Conservation (phyloP, 2,888 invertebrate species). For the Yponomeuta plumbellus region DNA sequence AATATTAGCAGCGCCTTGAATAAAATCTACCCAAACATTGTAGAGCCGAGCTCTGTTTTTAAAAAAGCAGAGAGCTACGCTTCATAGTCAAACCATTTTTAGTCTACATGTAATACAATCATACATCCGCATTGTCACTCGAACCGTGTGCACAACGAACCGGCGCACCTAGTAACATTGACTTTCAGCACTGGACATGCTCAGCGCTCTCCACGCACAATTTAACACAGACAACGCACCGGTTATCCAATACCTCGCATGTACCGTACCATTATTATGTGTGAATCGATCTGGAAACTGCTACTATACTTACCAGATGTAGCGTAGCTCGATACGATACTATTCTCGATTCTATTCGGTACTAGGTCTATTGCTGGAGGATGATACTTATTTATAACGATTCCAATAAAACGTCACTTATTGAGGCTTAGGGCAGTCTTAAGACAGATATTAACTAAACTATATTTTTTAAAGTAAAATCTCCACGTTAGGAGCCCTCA, state of each 20-base stretch:
- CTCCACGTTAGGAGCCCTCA: too few relatives aligned
- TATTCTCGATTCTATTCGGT: too few relatives aligned
- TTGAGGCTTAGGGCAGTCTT: too few relatives aligned
- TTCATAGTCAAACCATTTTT: too few relatives aligned
- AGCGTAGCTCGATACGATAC: not conserved
- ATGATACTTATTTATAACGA: too few relatives aligned
- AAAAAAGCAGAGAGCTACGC: too few relatives aligned
- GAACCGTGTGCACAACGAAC: not conserved
- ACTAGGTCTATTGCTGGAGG: not conserved
- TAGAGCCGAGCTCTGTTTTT: too few relatives aligned
- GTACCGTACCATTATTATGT: not conserved
- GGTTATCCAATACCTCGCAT: slow-evolving; percentile 13
- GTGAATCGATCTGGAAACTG: slow-evolving; percentile 1
- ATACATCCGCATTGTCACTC: not conserved
- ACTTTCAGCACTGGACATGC: slow-evolving; percentile 26
- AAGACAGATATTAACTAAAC: too few relatives aligned
- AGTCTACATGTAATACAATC: not conserved
- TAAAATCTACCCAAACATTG: too few relatives aligned
- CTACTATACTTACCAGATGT: not conserved
- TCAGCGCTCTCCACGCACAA: slow-evolving; percentile 41
- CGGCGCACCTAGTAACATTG: slow-evolving; percentile 29
- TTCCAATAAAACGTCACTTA: too few relatives aligned
- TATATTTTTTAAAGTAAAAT: too few relatives aligned
- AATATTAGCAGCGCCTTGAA: too few relatives aligned
- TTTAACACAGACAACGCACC: slow-evolving; percentile 30